Evolutionary conservation across 1,140 invertebrate species (phyloP), one percentile per base, ranked within the genome.

Genomic region (Drosophila pallidifrons): DNA sequence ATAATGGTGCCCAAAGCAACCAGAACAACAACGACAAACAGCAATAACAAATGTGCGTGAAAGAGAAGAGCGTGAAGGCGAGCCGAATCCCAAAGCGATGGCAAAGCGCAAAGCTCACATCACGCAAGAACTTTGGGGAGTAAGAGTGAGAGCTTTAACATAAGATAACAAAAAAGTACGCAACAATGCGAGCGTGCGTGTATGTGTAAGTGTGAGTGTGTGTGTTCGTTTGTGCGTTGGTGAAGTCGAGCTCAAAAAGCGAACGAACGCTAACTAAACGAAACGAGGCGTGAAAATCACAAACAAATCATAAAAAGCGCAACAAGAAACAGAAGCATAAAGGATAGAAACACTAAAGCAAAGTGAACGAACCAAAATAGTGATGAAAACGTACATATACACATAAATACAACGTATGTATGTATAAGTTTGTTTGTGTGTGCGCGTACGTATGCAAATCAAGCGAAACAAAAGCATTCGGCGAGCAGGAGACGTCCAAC

Each of bases 271-370:
- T 81, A 79, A 79, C 75, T 67, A 79, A 82, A 67, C 71, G 71
- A 86, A 86, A 89, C 81, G 85, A 89, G 74, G 81, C 83, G 83
- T 88, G 83, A 89, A 88, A 88, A 88, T 88, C 81, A 77, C 85
- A 87, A 83, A 75, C 85, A 88, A 89, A 88, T 88, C 85, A 83
- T 80, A 75, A 75, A 82, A 88, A 89, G 83, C 85, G 83, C 83
- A 88, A 88, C 83, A 88, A 83, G 80, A 87, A 59, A 45, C 30
- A 60, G 63, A 68, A 74, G 49, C 73, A 46, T 35, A 30, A 28
- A 58, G n/a, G 32, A 65, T 15, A 60, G 51, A 61, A 54, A 45
- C 55, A 45, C 8, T 43, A 52, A 38, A 58, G 30, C 8, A 54
- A 13, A 41, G 41, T 11, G 3, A n/a, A 30, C 28, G 16, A 43